These are phyloP conservation scores for Rhinolophus sinicus DNA, from an alignment of 2,113 vertebrate genomes.

Conservation along the genomic window DNA sequence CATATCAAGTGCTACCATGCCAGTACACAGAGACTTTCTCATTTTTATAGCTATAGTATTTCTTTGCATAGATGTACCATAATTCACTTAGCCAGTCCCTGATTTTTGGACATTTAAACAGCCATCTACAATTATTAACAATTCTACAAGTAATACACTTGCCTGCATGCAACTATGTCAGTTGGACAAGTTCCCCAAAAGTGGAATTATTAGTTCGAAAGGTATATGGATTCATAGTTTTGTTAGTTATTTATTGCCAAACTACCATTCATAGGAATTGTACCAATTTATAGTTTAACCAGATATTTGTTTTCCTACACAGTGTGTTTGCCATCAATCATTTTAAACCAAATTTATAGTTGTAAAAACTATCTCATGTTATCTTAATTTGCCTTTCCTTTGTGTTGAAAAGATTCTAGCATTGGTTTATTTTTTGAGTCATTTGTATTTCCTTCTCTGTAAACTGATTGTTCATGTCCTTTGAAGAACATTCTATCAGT, in stretches of 20 bases:
- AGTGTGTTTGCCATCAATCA: background rate
- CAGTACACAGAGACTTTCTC: background rate
- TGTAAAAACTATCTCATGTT: background rate
- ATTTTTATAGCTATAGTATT: background rate
- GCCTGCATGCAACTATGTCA: background rate
- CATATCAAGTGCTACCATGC: background rate
- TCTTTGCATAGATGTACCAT: background rate
- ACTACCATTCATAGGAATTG: background rate
- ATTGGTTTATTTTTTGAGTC: background rate
- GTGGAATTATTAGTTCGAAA: background rate
- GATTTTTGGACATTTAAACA: background rate
- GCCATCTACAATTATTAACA: background rate
- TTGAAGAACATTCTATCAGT: background rate
- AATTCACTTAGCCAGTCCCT: background rate
- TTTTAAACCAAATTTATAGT: background rate
- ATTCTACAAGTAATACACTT: background rate
- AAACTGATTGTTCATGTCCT: background rate
- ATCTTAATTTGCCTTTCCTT: slow-evolving; percentile 11
- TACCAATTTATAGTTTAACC: background rate
- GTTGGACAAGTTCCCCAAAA: background rate
- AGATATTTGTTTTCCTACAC: background rate
- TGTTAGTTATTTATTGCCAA: background rate
- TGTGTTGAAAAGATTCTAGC: background rate
- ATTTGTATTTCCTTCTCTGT: background rate
- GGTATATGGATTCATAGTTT: background rate